Evolutionary conservation across 2,888 invertebrate genomes (phyloP).

Genomic region (Alentia gelatinosa): DNA sequence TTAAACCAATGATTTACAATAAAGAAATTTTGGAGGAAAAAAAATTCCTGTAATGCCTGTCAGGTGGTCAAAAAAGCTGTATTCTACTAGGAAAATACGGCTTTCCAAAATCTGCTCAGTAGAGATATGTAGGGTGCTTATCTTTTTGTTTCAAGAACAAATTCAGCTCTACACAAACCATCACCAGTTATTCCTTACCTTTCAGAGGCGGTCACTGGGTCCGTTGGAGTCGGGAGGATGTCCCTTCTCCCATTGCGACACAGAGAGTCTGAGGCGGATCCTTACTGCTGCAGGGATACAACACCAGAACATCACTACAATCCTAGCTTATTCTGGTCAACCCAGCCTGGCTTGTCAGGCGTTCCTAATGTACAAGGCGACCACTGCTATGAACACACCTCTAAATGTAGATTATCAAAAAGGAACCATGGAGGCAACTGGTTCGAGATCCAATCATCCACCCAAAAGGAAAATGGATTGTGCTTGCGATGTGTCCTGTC

Average conservation of each 20-base stretch:
- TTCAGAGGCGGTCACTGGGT: constrained; percentile 60
- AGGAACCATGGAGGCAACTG: not conserved
- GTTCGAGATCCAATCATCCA: not conserved
- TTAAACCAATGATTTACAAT: too few relatives aligned
- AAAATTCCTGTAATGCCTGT: not conserved
- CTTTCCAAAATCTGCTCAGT: not conserved
- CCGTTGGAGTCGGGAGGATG: constrained; percentile 69
- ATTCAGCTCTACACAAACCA: not conserved
- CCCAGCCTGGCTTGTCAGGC: not conserved
- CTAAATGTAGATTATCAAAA: not conserved
- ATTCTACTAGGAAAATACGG: not conserved
- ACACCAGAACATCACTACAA: not conserved
- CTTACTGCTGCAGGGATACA: not conserved
- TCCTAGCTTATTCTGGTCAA: not conserved
- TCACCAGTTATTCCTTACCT: not conserved
- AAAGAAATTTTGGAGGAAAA: too few relatives aligned
- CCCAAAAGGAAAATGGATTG: not conserved
- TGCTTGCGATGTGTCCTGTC: not conserved
- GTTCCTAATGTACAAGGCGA: not conserved
- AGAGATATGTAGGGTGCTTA: too few relatives aligned
- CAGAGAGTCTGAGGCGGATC: not conserved
- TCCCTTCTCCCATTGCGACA: constrained; percentile 70
- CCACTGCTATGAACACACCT: not conserved
- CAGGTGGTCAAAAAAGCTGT: not conserved
- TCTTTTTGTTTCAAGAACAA: not conserved